Conservation (phyloP, 2,888 invertebrate species). For the Pseudococcus viburni region DNA sequence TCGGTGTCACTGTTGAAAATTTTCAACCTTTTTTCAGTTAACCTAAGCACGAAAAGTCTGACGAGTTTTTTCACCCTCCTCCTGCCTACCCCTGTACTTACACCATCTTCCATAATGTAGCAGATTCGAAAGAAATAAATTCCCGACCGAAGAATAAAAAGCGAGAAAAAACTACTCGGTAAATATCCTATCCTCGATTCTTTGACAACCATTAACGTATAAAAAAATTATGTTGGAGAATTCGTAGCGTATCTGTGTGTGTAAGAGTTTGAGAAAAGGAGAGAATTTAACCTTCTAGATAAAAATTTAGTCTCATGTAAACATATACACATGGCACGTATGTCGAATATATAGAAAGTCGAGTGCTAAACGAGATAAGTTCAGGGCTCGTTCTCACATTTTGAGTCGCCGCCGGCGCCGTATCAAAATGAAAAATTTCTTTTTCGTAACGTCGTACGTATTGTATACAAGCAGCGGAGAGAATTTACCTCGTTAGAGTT, state of each 20-base stretch:
- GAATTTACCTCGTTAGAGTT: conserved; percentile 50
- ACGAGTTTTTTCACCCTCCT: not conserved
- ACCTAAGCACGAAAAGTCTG: conserved; percentile 17
- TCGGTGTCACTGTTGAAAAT: conserved; percentile 25
- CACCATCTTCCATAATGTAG: too few species aligned
- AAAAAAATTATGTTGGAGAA: conserved; percentile 20
- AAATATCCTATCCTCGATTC: not conserved
- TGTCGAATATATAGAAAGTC: too few species aligned
- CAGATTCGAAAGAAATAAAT: conserved; percentile 34
- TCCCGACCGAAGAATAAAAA: not conserved
- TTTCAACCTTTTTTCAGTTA: conserved; percentile 52
- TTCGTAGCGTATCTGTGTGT: not conserved
- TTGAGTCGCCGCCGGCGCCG: not conserved
- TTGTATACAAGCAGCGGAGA: not conserved
- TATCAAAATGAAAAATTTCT: conserved; percentile 53
- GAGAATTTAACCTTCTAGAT: too few species aligned
- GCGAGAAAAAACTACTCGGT: not conserved
- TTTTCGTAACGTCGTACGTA: not conserved
- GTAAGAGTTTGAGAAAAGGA: too few species aligned
- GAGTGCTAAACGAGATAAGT: too few species aligned
- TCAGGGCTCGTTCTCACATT: too few species aligned
- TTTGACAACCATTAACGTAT: conserved; percentile 38
- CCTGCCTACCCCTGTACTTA: not conserved
- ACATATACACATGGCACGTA: too few species aligned
- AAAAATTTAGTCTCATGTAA: too few species aligned